Evolutionary conservation across 2,113 vertebrate genomes (phyloP).

Genomic region (Tursiops truncatus): DNA sequence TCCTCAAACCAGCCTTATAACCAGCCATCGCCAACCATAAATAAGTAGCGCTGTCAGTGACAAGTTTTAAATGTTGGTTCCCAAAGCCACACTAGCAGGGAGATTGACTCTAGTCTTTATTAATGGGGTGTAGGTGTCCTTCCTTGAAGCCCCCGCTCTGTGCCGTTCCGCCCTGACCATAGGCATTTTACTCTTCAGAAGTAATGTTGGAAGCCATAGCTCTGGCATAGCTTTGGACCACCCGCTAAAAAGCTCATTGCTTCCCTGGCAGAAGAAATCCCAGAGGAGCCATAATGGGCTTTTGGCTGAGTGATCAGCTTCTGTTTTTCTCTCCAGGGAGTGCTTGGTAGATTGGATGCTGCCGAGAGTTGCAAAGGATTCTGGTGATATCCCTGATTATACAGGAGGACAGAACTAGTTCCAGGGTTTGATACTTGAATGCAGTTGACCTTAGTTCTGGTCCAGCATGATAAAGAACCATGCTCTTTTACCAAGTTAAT

Average conservation of each 20-base stretch:
- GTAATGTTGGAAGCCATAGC: not conserved
- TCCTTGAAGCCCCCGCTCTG: not conserved
- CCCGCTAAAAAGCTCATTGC: not conserved
- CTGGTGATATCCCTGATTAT: not conserved
- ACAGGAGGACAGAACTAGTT: not conserved
- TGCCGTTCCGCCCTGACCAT: fast-evolving
- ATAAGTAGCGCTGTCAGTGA: fast-evolving
- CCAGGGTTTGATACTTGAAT: not conserved
- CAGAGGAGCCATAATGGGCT: not conserved
- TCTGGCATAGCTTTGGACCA: not conserved
- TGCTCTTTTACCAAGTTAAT: not conserved
- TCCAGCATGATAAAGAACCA: not conserved
- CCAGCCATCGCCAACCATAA: not conserved
- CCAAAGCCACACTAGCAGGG: not conserved
- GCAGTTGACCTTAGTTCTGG: not conserved
- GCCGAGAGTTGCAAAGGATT: not conserved
- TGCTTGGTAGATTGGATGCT: not conserved
- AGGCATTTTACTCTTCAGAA: not conserved
- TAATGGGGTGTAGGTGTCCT: not conserved
- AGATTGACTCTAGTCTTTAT: not conserved
- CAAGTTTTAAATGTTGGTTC: not conserved
- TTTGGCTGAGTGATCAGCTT: not conserved
- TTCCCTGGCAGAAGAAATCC: not conserved
- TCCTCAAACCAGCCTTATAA: not conserved
- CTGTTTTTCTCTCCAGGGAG: not conserved